These are phyloP conservation scores for Heterotilapia buettikoferi DNA, from an alignment of 2,113 vertebrate species.

Conservation along the genomic window DNA sequence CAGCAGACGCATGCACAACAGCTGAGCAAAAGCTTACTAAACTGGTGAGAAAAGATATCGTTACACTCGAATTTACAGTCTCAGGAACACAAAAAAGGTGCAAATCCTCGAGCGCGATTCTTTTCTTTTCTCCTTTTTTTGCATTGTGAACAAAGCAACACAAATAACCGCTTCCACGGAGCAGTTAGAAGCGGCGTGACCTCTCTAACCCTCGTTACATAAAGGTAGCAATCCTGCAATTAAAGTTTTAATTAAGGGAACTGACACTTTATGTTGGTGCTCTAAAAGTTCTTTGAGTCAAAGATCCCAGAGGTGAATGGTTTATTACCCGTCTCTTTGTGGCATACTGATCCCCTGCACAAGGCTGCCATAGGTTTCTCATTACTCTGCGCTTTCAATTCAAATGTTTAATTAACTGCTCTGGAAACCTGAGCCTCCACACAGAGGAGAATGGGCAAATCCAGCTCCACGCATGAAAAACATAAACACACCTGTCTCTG, in stretches of 20 bases:
- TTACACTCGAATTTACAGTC: constrained; percentile 56
- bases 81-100: constrained; percentile 45
- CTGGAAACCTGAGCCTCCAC: constrained; percentile 54
- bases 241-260: constrained; percentile 77
- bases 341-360: constrained; percentile 57
- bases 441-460: constrained; percentile 31
- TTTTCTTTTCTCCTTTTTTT: constrained; percentile 22
- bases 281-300: constrained; percentile 63
- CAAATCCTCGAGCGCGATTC: constrained; percentile 26
- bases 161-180: constrained; percentile 50
- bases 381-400: constrained; percentile 69
- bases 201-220: constrained; percentile 55
- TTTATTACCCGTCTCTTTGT: constrained; percentile 69
- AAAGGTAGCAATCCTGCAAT: constrained; percentile 71
- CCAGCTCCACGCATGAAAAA: constrained; percentile 12
- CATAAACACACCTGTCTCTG: constrained; percentile 27
- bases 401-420: constrained; percentile 75
- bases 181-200: constrained; percentile 36
- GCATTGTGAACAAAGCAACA: constrained; percentile 35
- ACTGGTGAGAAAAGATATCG: constrained; percentile 10
- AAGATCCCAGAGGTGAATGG: constrained; percentile 65
- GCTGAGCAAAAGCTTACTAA: not conserved
- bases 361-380: constrained; percentile 71
- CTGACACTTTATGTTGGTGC: constrained; percentile 71
- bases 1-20: not conserved